Base-by-base conservation (phyloP, 2,797 vertebrate genomes). In the Melanitta fusca region DNA sequence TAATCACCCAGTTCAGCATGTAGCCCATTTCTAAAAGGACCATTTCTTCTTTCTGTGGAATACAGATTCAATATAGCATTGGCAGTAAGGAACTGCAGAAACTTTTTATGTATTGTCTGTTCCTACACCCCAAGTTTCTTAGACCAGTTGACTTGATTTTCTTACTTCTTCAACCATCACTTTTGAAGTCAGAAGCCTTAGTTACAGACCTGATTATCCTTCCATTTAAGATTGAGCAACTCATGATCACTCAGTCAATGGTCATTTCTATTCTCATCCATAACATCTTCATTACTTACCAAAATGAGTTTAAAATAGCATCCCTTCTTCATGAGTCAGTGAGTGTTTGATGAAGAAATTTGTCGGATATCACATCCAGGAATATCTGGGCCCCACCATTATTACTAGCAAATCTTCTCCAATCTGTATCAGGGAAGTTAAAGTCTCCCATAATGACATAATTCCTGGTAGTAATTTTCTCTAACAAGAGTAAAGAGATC, bases 361-460 rank as follows among this genome's bases (percentile, higher is more conserved):
- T 96, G 96, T 96, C 96, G 96, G 95, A 92, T 97, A 97, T 68
- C 96, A 97, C 95, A 97, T 97, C 95, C 96, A 96, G 95, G 96
- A 96, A 94, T 96, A 97, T 97, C 94, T 97, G 96, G 95, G 95
- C 93, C 96, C 95, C 95, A 97, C 96, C 95, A 97, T 96, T 97
- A 97, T 96, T 97, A 97, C 96, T 97, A 97, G 94, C 86, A 97
- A 96, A 94, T 97, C 96, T 97, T 97, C 96, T 97, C 96, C 95
- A 97, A 95, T 97, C 96, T 97, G 96, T 97, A 96, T 97, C 94
- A 51, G 96, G 96, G 96, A 97, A 97, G 96, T 97, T 96, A 97
- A 97, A 97, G 95, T 97, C 96, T 97, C 96, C 96, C 96, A 95
- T 77, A 97, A 96, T 96, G 96, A 96, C 92, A 96, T 88, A 96